Conservation (phyloP, 2,113 vertebrate species). For the Paradisaea rubra region DNA sequence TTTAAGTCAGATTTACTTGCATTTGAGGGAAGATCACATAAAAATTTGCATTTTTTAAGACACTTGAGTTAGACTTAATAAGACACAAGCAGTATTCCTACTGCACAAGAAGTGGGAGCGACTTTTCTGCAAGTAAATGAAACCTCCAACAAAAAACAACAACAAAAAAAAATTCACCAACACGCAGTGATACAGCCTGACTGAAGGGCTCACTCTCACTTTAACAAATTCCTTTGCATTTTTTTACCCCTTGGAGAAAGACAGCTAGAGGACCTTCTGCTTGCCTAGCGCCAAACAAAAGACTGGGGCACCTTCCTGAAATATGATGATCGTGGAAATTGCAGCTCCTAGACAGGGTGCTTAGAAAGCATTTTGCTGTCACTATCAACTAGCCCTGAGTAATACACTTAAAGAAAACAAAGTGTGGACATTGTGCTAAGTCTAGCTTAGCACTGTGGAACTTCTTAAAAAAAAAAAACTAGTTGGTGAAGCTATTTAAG, state of each 20-base stretch:
- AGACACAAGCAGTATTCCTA: constrained; percentile 64
- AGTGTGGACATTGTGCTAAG: constrained; percentile 41
- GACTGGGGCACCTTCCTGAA: constrained; percentile 80
- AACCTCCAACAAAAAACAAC: background rate
- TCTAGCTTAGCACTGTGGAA: constrained; percentile 5
- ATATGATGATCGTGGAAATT: constrained; percentile 81
- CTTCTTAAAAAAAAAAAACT: background rate
- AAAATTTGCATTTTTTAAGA: constrained; percentile 55
- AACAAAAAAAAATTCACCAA: background rate
- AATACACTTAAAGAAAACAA: constrained; percentile 63
- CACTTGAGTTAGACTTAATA: constrained; percentile 68
- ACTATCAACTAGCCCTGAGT: constrained; percentile 63
- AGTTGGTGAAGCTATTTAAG: background rate
- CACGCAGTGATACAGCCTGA: background rate
- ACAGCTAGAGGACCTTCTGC: constrained; percentile 75
- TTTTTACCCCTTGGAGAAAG: constrained; percentile 57
- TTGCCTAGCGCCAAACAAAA: constrained; percentile 78
- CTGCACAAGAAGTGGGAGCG: background rate
- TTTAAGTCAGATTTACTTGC: constrained; percentile 19
- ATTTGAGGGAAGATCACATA: constrained; percentile 44
- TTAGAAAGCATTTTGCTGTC: constrained; percentile 72
- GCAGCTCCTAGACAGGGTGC: constrained; percentile 66
- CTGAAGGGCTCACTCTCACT: constrained; percentile 28
- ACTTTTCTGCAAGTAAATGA: constrained; percentile 20
- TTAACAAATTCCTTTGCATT: constrained; percentile 58